A percentile compares a stretch with the other conserved stretches of the same genome.
phyloP scores from a whole-genome alignment of 2,797 vertebrate genomes.

The Distichodus sexfasciatus region DNA sequence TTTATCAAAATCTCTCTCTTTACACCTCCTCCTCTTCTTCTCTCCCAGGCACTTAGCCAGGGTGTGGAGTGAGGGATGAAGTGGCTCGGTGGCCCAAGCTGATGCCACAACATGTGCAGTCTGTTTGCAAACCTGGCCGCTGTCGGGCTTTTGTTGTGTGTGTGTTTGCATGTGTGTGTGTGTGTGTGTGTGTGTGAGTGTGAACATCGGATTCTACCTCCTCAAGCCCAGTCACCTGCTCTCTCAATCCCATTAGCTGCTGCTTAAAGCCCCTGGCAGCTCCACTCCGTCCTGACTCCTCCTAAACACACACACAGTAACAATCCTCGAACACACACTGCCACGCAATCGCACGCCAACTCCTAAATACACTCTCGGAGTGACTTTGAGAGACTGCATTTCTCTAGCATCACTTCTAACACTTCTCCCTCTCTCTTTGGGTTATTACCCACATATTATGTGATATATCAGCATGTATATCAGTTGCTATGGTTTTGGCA shows the following conservation, averaged over 20 bases:
- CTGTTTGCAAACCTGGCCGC: conserved; percentile 23
- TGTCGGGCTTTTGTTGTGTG: conserved; percentile 29
- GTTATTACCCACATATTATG: no score
- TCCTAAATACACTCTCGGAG: no score
- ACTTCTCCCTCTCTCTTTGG: not conserved
- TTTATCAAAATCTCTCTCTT: not conserved
- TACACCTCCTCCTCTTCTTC: not conserved
- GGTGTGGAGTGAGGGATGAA: not conserved
- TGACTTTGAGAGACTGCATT: no score
- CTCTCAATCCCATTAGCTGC: conserved; percentile 37
- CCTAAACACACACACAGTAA: not conserved
- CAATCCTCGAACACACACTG: conserved; percentile 1
- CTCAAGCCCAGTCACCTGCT: conserved; percentile 30
- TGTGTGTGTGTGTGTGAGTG: conserved; percentile 18
- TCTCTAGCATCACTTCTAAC: not conserved
- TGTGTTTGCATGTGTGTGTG: no score
- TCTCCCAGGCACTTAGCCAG: not conserved
- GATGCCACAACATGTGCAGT: conserved; percentile 7
- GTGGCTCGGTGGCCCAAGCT: not conserved
- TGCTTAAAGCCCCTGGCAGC: conserved; percentile 29
- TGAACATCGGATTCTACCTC: not conserved
- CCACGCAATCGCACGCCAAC: not conserved
- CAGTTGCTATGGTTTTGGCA: no score
- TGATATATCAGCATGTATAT: no score
- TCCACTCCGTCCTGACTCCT: not conserved